These are phyloP conservation scores for Lamprologus tigripictilis DNA, from an alignment of 2,113 vertebrate species.

Conservation along the genomic window DNA sequence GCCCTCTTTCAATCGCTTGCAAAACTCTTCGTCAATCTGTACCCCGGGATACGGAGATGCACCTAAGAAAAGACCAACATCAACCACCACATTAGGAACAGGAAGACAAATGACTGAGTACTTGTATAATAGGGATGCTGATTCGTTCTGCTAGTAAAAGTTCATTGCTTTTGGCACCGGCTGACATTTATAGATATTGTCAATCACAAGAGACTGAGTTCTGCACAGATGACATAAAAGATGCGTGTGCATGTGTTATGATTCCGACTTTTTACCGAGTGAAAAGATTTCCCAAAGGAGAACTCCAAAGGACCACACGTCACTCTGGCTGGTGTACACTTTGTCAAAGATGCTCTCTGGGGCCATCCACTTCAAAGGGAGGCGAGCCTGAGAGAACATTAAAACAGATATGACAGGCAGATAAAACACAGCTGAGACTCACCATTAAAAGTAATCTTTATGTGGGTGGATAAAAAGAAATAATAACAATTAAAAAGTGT, in stretches of 20 bases:
- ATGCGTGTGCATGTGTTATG: background rate
- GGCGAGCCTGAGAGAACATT: constrained; percentile 77
- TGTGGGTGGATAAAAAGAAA: background rate
- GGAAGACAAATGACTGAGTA: background rate
- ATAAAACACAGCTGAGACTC: background rate
- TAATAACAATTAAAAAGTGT: background rate
- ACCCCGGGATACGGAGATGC: constrained; percentile 95
- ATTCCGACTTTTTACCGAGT: constrained; percentile 77
- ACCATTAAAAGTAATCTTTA: background rate
- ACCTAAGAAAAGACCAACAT: constrained; percentile 62
- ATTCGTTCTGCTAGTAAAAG: background rate
- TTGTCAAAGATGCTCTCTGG: constrained; percentile 99
- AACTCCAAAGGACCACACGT: constrained; percentile 98
- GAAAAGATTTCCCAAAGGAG: constrained; percentile 99
- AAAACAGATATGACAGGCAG: background rate
- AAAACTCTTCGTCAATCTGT: constrained; percentile 97
- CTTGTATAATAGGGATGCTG: background rate
- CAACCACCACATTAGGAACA: background rate
- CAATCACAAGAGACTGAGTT: background rate
- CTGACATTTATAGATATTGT: background rate
- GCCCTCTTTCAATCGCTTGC: constrained; percentile 87
- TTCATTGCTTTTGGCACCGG: background rate
- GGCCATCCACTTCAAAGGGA: constrained; percentile 99
- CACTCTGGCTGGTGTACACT: constrained; percentile 95
- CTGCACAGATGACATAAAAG: background rate